phyloP scores from a whole-genome alignment of 1,140 invertebrate species.

The Asbolus verrucosus region DNA sequence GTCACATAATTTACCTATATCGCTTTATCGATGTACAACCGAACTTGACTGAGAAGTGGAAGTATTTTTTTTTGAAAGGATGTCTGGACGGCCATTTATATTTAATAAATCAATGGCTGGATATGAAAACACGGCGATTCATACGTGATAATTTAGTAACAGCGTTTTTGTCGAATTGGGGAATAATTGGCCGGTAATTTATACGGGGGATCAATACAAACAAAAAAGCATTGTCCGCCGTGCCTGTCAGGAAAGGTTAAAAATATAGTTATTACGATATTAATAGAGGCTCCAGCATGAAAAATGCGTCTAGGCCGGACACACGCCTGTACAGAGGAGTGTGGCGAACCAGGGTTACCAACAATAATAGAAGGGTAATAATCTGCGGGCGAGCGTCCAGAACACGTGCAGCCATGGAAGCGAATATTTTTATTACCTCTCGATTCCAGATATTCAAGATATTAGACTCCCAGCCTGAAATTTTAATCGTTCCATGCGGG shows the following conservation, averaged over 20 bases:
- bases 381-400: conserved; percentile 24
- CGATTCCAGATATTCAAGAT: conserved; percentile 17
- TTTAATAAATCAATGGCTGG: no score
- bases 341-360: conserved; percentile 19
- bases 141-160: background rate
- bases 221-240: background rate
- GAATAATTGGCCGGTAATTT: conserved; percentile 18
- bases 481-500: background rate
- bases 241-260: conserved; percentile 11
- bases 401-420: conserved; percentile 32
- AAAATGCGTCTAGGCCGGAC: conserved; percentile 39
- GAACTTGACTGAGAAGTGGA: no score
- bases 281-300: conserved; percentile 37
- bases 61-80: no score
- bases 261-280: conserved; percentile 44
- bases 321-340: conserved; percentile 11
- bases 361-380: conserved; percentile 38
- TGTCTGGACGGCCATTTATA: no score
- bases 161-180: background rate
- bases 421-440: conserved; percentile 26
- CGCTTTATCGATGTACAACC: no score
- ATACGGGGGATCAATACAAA: conserved; percentile 24
- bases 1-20: no score
- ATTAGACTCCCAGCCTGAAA: no score
- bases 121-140: no score